Evolutionary conservation across 2,113 vertebrate species (phyloP), one percentile per base, ranked within the genome.

Genomic region (Lucifuga dentata): DNA sequence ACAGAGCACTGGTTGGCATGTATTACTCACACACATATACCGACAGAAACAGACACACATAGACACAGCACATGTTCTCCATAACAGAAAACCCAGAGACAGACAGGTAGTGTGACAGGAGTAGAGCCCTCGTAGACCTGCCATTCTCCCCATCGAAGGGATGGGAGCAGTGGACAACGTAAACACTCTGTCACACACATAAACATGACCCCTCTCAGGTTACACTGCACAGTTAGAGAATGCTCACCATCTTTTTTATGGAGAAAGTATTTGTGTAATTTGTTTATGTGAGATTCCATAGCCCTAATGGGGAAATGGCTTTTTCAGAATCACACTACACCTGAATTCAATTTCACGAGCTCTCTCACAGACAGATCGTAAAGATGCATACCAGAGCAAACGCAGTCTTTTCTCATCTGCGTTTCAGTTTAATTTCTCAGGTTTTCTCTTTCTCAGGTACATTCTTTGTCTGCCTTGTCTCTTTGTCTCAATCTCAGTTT

Each of bases 321-420:
- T 84, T 87, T 74, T 83, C 67, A 17, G 74, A 52, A 86, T 88
- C 72, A 68, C 63, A 53, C 73, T 76, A 76, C 89, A 91, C 86
- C 89, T 90, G 89, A 91, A 82, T 88, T 87, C 73, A 90, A 91
- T 91, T 92, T 90, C 77, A 78, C 80, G 59, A n/a, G 68, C 74
- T 84, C 53, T 78, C 81, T 86, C 76, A 76, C 50, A 81, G 77
- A 72, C 80, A 80, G 87, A 90, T 90, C 74, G 78, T 86, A 90
- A 90, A 90, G 86, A 91, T 89, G 71, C 83, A 85, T 89, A 78
- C 81, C 84, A 85, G 63, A 82, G 67, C 33, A 36, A 53, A 68
- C 62, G 60, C 73, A 80, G 75, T 88, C 76, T 78, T 46, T 85
- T 64, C 51, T 80, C 61, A 46, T 78, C 65, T 84, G 51, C 16